Base-by-base conservation (phyloP, 2,888 invertebrate genomes). In the Germaria angustata region DNA sequence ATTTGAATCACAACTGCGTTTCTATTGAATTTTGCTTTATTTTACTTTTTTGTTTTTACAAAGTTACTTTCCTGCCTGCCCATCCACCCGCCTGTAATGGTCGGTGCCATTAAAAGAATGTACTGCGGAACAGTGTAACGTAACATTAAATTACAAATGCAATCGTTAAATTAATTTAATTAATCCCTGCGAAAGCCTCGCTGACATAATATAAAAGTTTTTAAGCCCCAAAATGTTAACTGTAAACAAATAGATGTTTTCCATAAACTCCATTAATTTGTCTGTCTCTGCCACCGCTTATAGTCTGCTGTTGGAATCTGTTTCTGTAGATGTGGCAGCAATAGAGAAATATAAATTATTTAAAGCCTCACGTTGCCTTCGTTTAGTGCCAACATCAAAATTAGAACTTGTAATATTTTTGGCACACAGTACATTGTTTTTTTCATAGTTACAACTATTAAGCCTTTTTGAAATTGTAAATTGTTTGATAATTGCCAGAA, bases 161-260 rank as follows among this genome's bases (percentile, higher is more conserved):
- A 82, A 76, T 84, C 78, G 85, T 80, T 79, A 85, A 84, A 85
- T 85, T 85, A 85, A 85, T 85, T 85, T 84, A 85, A 85, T 81
- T 83, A 84, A 84, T 82, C 82, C 84, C 44, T 61, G 78, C 57
- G 59, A 61, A 68, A 65, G 65, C 69, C 41, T 73, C 57, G 65
- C 68, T 77, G 63, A 53, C 63, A 53, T 61, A 46, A 72, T 57
- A 36, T 44, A 22, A 65, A 84, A 84, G 53, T 81, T 75, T 72
- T 80, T 80, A 77, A 83, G 73, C 75, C 77, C 53, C 51, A 2
- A 44, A 68, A 79, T 77, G 73, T 44, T 72, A 32, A 34, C 61
- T 51, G 68, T 41, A 63, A 44, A 73, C 39, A 66, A 69, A 79
- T 79, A 59, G 53, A 53, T 63, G 68, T 78, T 63, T 80, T 69